A percentile compares a stretch with the other conserved stretches of the same genome.
These are phyloP conservation scores for Apis laboriosa DNA, from an alignment of 1,140 invertebrate genomes.

Conservation along the genomic window DNA sequence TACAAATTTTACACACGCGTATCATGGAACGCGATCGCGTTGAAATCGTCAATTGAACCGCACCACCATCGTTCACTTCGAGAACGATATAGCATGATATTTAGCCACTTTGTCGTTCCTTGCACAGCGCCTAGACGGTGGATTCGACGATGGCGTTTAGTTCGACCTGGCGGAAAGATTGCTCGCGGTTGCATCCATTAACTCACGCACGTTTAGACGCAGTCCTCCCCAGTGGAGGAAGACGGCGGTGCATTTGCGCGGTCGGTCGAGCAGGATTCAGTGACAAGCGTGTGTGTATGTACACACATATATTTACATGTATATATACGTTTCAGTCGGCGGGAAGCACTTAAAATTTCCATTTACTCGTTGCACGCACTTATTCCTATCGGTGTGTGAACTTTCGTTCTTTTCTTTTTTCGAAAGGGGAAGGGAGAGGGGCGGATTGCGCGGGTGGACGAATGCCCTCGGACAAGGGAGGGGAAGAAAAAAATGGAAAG, in stretches of 20 bases:
- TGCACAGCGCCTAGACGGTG: no score
- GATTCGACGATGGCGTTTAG: conserved; percentile 11
- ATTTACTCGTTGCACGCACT: conserved; percentile 58
- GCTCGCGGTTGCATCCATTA: conserved; percentile 47
- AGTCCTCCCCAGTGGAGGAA: not conserved
- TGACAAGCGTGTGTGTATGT: not conserved
- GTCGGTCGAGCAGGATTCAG: conserved; percentile 35
- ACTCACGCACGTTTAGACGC: not conserved
- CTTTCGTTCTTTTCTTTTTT: conserved; percentile 19
- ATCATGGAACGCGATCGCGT: not conserved
- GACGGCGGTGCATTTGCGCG: conserved; percentile 48
- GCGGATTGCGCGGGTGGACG: not conserved
- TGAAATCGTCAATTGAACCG: conserved; percentile 8
- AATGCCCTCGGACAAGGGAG: not conserved
- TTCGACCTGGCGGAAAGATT: conserved; percentile 40
- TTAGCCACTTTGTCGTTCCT: conserved; percentile 3
- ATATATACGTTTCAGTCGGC: conserved; percentile 43
- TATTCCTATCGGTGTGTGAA: conserved; percentile 53
- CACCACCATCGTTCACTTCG: not conserved
- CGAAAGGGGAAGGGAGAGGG: not conserved
- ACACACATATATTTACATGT: no score
- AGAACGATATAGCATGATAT: no score
- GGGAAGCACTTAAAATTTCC: conserved; percentile 69
- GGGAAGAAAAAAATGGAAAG: not conserved
- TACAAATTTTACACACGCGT: not conserved